Percentiles rank a stretch among this genome's conserved stretches.
Conservation (phyloP, 2,888 invertebrate species). For the Apoderus coryli region DNA sequence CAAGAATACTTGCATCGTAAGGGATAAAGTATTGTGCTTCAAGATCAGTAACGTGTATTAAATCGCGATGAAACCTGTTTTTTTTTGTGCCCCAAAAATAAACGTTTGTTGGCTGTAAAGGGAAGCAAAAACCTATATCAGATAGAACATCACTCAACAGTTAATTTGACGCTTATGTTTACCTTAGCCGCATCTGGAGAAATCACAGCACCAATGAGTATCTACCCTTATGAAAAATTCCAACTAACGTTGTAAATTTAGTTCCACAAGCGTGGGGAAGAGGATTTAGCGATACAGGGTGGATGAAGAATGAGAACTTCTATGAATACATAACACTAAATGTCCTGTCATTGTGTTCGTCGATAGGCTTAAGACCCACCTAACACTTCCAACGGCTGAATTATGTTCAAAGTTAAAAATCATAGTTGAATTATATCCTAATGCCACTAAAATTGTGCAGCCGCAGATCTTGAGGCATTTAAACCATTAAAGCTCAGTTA, state of each 20-base stretch:
- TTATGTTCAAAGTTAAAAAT: conserved; percentile 11
- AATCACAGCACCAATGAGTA: conserved; percentile 5
- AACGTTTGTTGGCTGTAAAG: conserved; percentile 6
- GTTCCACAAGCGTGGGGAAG: conserved; percentile 11
- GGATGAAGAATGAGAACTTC: conserved; percentile 28
- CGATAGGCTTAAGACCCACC: conserved; percentile 19
- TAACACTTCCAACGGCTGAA: conserved; percentile 9
- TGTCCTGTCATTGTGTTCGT: conserved; percentile 26
- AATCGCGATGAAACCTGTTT: conserved; percentile 4
- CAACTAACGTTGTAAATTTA: conserved; percentile 5
- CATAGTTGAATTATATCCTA: conserved; percentile 21
- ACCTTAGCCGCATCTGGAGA: conserved; percentile 9
- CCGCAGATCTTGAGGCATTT: conserved; percentile 20
- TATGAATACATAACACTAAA: conserved; percentile 24
- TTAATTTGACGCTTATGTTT: conserved; percentile 12
- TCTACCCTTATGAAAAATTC: conserved; percentile 5
- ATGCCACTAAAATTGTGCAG: conserved; percentile 16
- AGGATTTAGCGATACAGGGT: conserved; percentile 11
- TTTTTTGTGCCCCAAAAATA: conserved; percentile 8
- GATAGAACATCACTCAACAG: conserved; percentile 8
- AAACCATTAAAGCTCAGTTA: conserved; percentile 18
- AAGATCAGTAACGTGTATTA: conserved; percentile 16
- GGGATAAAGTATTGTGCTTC: conserved; percentile 13
- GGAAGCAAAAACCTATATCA: conserved; percentile 10
- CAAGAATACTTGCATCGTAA: conserved; percentile 16